Evolutionary conservation across 2,888 invertebrate genomes (phyloP).

Genomic region (Hydrotaea diabolus): DNA sequence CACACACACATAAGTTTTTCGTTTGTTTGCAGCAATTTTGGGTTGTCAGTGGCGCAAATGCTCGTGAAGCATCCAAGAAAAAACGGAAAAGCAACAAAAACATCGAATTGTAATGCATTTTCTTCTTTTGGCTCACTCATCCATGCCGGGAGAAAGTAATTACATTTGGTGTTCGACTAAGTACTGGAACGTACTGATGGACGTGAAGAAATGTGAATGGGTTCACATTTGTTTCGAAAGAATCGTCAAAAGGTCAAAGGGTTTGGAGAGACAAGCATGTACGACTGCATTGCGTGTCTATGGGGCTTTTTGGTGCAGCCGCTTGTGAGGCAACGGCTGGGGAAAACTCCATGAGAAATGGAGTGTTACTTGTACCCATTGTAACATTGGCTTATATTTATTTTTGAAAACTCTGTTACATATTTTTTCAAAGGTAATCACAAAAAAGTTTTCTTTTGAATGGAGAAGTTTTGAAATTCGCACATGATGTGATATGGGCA

Average conservation of each 20-base stretch:
- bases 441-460: no score
- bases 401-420: not conserved
- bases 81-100: not conserved
- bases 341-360: not conserved
- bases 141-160: not conserved
- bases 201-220: constrained; percentile 3
- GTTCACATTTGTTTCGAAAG: not conserved
- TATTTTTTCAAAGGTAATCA: not conserved
- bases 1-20: constrained; percentile 30
- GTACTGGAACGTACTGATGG: constrained; percentile 2
- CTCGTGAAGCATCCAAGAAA: not conserved
- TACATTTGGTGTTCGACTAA: constrained; percentile 20
- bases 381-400: not conserved
- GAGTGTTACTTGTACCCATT: not conserved
- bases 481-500: no score
- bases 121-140: not conserved
- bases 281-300: not conserved
- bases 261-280: not conserved
- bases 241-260: not conserved
- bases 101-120: constrained; percentile 9
- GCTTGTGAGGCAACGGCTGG: not conserved
- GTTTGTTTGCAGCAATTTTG: not conserved
- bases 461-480: no score
- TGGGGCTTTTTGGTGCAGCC: not conserved
- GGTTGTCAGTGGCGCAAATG: not conserved